phyloP scores from a whole-genome alignment of 1,140 invertebrate genomes.

The Chelonus insularis region DNA sequence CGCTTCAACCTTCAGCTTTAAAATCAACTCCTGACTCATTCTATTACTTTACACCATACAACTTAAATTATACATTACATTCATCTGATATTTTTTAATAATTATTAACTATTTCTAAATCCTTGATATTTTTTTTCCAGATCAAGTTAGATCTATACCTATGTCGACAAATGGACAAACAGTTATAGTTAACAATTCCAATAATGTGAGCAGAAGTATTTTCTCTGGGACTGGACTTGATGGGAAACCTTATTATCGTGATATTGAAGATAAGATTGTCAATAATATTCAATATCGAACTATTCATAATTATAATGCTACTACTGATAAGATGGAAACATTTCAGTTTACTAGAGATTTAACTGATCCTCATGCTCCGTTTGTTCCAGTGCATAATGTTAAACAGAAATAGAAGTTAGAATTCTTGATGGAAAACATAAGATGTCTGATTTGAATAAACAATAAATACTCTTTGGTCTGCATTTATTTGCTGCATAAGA shows the following conservation, averaged over 20 bases:
- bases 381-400: conserved; percentile 20
- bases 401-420: no score
- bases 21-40: no score
- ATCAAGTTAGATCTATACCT: not conserved
- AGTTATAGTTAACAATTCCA: conserved; percentile 18
- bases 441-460: no score
- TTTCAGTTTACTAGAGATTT: conserved; percentile 34
- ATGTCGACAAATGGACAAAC: not conserved
- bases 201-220: conserved; percentile 6
- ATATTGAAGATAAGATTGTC: conserved; percentile 26
- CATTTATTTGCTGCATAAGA: no score
- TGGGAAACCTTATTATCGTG: conserved; percentile 33
- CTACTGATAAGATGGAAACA: conserved; percentile 1
- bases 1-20: no score
- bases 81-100: no score
- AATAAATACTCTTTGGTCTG: no score
- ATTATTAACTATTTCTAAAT: not conserved
- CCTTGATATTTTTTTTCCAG: not conserved
- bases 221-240: conserved; percentile 26
- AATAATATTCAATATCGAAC: conserved; percentile 31
- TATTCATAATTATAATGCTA: conserved; percentile 32
- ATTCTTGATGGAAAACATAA: no score
- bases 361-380: conserved; percentile 31
- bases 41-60: no score
- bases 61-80: no score